Percentiles rank a stretch among this genome's conserved stretches.
Conservation (phyloP, 2,797 vertebrate genomes). For the Octomys mimax region DNA sequence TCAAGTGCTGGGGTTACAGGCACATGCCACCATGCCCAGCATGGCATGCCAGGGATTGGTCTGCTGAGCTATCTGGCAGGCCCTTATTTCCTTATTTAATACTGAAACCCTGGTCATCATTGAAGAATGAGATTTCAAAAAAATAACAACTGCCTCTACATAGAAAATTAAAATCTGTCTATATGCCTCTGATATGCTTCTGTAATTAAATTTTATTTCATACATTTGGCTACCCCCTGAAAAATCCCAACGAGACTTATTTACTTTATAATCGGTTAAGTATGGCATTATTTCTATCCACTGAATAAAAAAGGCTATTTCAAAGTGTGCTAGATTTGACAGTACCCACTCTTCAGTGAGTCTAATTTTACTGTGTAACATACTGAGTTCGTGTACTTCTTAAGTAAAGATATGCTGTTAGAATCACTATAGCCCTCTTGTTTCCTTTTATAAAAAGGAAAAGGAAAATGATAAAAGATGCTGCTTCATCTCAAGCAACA, state of each 20-base stretch:
- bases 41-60: no score
- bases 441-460: conserved; percentile 4
- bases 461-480: neutral
- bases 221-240: neutral
- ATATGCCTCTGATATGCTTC: neutral
- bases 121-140: neutral
- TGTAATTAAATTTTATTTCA: conserved; percentile 37
- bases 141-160: neutral
- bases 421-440: neutral
- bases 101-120: neutral
- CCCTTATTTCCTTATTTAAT: neutral
- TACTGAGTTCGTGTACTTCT: conserved; percentile 8
- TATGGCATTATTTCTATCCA: neutral
- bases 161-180: neutral
- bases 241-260: conserved; percentile 17
- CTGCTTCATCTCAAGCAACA: neutral
- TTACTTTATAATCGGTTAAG: conserved; percentile 11
- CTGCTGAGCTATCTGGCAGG: no score
- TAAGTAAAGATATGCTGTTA: conserved; percentile 13
- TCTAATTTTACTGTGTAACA: conserved; percentile 51
- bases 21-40: no score
- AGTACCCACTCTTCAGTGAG: neutral
- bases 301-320: conserved; percentile 44
- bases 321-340: conserved; percentile 32
- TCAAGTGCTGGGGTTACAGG: no score